These are phyloP conservation scores for Aphodius sticticus DNA, from an alignment of 2,888 invertebrate genomes.

Conservation along the genomic window DNA sequence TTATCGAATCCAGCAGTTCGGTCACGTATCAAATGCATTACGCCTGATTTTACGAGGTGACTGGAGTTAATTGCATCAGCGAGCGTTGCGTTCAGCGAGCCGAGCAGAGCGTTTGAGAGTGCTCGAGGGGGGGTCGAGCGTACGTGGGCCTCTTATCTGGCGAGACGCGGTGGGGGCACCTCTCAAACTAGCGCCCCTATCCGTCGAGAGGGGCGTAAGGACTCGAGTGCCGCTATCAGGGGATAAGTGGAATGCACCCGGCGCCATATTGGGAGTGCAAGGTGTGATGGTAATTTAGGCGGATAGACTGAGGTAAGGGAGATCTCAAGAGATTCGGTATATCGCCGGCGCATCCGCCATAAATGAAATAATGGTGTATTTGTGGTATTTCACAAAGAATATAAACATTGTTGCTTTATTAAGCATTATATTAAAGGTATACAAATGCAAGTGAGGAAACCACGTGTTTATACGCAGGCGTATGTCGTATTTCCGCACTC, in stretches of 20 bases:
- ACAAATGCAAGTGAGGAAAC: too few species aligned
- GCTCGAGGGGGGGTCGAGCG: not conserved
- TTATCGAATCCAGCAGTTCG: not conserved
- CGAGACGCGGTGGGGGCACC: not conserved
- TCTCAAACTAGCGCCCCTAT: not conserved
- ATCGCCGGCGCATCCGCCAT: too few species aligned
- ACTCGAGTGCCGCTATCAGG: not conserved
- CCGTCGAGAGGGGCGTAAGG: not conserved
- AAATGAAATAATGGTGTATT: too few species aligned
- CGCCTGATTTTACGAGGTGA: slow-evolving; percentile 4
- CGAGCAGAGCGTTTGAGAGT: not conserved
- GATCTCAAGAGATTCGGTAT: too few species aligned
- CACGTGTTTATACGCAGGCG: too few species aligned
- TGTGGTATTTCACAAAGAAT: too few species aligned
- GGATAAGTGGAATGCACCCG: not conserved
- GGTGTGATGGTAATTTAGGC: not conserved
- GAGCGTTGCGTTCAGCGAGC: not conserved
- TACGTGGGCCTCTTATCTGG: not conserved
- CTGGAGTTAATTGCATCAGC: slow-evolving; percentile 4
- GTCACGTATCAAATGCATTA: slow-evolving; percentile 4
- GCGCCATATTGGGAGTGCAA: not conserved
- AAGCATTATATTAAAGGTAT: too few species aligned
- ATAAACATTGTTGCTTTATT: too few species aligned
- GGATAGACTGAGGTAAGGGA: not conserved
- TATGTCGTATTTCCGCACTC: too few species aligned